Percentiles rank a stretch among this genome's conserved stretches.
Conservation (phyloP, 2,888 invertebrate species). For the Hydraecia micacea region DNA sequence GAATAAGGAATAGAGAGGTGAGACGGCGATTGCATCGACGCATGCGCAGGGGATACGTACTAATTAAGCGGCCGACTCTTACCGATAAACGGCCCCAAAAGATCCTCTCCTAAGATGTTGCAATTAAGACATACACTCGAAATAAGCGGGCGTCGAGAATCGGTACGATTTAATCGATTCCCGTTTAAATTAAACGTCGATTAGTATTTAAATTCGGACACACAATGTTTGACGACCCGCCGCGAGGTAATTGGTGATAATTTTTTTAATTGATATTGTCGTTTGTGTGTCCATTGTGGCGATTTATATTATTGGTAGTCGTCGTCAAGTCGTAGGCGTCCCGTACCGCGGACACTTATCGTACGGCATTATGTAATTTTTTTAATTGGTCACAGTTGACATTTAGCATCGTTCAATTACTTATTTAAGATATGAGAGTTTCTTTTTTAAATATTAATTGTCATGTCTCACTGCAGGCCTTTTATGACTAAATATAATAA, state of each 20-base stretch:
- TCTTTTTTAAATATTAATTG: conserved; percentile 66
- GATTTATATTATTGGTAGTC: conserved; percentile 72
- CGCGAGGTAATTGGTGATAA: conserved; percentile 83
- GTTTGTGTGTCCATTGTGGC: conserved; percentile 65
- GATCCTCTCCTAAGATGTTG: conserved; percentile 71
- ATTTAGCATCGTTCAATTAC: conserved; percentile 73
- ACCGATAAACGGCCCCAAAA: conserved; percentile 71
- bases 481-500: conserved; percentile 70
- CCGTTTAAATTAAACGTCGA: conserved; percentile 76
- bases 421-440: conserved; percentile 71
- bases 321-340: conserved; percentile 54
- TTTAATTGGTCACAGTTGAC: conserved; percentile 75
- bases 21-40: conserved; percentile 84
- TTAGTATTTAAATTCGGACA: conserved; percentile 84
- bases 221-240: conserved; percentile 81
- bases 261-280: conserved; percentile 83
- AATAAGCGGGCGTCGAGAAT: conserved; percentile 77
- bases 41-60: conserved; percentile 83
- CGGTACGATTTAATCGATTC: conserved; percentile 81
- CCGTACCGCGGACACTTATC: conserved; percentile 54
- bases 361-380: conserved; percentile 65
- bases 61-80: conserved; percentile 83
- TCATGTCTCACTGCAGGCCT: conserved; percentile 65
- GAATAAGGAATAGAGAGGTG: conserved; percentile 85
- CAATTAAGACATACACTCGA: conserved; percentile 83